These are phyloP conservation scores for Nyctereutes procyonoides DNA, from an alignment of 2,113 vertebrate genomes.

Conservation along the genomic window DNA sequence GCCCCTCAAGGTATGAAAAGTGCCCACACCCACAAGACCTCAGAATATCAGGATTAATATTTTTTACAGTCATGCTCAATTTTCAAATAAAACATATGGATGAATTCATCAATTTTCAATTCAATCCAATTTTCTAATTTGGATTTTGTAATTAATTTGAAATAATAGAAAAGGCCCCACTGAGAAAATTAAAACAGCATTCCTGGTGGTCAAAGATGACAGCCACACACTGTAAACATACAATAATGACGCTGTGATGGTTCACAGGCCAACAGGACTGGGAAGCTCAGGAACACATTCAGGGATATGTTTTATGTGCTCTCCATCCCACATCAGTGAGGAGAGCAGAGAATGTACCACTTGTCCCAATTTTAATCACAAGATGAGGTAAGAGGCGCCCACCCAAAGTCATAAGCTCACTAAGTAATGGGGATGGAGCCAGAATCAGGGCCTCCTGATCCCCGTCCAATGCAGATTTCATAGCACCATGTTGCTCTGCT, in stretches of 20 bases:
- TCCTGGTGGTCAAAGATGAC: not conserved
- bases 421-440: fast-evolving
- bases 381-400: fast-evolving
- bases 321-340: fast-evolving
- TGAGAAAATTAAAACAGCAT: not conserved
- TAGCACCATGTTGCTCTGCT: fast-evolving
- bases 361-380: fast-evolving
- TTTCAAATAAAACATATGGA: not conserved
- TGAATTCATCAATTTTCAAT: too few species aligned
- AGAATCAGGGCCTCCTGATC: not conserved
- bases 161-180: not conserved
- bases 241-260: fast-evolving
- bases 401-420: not conserved
- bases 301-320: fast-evolving
- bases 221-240: fast-evolving
- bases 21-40: not conserved
- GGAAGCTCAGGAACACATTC: too few species aligned
- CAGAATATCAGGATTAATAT: not conserved
- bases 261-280: not conserved
- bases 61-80: not conserved
- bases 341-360: fast-evolving
- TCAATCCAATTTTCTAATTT: too few species aligned
- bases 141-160: not conserved
- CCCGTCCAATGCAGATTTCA: fast-evolving
- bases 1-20: fast-evolving